A percentile compares a stretch with the other conserved stretches of the same genome.
These are phyloP conservation scores for Pterostichus madidus DNA, from an alignment of 2,888 invertebrate genomes.

Conservation along the genomic window DNA sequence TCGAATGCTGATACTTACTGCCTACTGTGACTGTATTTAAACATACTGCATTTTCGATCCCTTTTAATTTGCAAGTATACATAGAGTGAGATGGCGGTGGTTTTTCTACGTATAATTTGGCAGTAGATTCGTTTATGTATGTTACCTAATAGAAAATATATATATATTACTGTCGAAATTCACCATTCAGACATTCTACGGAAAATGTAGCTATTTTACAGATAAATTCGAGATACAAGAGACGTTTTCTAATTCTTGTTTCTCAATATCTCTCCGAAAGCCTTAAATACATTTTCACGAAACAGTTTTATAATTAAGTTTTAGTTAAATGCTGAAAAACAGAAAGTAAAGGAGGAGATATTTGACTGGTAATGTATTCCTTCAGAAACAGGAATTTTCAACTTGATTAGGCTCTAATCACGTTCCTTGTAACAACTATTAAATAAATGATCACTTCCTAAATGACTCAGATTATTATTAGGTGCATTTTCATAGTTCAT, in stretches of 20 bases:
- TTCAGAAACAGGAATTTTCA: constrained; percentile 1
- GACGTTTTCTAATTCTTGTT: too few relatives aligned
- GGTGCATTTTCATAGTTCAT: constrained; percentile 1
- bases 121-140: constrained; percentile 82
- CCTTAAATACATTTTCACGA: too few relatives aligned
- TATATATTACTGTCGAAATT: constrained; percentile 20
- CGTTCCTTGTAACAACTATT: constrained; percentile 8
- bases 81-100: constrained; percentile 79
- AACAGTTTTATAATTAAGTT: too few relatives aligned
- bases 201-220: too few relatives aligned
- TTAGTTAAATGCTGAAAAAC: neutral
- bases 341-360: constrained; percentile 1
- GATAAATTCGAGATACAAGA: too few relatives aligned
- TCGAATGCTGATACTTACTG: constrained; percentile 76
- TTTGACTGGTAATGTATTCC: neutral
- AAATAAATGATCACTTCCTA: constrained; percentile 33
- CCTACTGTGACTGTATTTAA: constrained; percentile 80
- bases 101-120: constrained; percentile 79
- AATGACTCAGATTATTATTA: constrained; percentile 39
- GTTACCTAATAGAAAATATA: constrained; percentile 74
- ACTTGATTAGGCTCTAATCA: constrained; percentile 18
- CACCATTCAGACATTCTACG: too few relatives aligned
- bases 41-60: constrained; percentile 77
- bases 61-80: constrained; percentile 80
- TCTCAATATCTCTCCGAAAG: too few relatives aligned